phyloP scores from a whole-genome alignment of 2,797 vertebrate species.

The Allenopithecus nigroviridis region DNA sequence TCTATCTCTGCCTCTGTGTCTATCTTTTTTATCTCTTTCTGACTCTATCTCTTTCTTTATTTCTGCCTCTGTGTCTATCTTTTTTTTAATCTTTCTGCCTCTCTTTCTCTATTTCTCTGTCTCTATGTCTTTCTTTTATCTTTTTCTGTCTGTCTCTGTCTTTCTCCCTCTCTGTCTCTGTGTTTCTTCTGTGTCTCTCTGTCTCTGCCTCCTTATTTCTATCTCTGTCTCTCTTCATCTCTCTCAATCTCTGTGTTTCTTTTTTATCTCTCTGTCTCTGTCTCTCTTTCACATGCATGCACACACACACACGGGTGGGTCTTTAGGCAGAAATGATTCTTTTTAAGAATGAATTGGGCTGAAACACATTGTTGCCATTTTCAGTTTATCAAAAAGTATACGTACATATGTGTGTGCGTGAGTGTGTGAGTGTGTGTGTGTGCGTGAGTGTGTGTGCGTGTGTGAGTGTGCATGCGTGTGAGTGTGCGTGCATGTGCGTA shows the following conservation, averaged over 20 bases:
- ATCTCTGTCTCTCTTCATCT: background rate
- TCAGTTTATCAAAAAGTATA: background rate
- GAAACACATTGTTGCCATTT: background rate
- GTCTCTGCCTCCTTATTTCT: background rate
- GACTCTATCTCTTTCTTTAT: rapidly evolving
- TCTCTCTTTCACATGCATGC: no score
- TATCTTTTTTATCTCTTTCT: background rate
- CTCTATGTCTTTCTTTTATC: background rate
- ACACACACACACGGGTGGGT: no score
- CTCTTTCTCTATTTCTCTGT: background rate
- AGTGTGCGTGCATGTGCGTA: no score
- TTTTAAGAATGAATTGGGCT: background rate
- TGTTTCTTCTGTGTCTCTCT: background rate
- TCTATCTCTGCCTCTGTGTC: background rate
- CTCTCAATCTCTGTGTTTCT: no score
- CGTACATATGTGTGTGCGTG: background rate
- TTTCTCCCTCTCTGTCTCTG: background rate
- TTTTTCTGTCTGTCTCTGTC: background rate
- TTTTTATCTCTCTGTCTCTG: no score
- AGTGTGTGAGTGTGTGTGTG: background rate
- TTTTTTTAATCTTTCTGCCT: background rate
- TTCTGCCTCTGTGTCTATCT: background rate
- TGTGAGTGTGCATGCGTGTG: rapidly evolving
- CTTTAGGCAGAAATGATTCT: background rate
- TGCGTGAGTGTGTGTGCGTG: rapidly evolving